Evolutionary conservation across 2,113 vertebrate genomes (phyloP).

Genomic region (Martes martes): DNA sequence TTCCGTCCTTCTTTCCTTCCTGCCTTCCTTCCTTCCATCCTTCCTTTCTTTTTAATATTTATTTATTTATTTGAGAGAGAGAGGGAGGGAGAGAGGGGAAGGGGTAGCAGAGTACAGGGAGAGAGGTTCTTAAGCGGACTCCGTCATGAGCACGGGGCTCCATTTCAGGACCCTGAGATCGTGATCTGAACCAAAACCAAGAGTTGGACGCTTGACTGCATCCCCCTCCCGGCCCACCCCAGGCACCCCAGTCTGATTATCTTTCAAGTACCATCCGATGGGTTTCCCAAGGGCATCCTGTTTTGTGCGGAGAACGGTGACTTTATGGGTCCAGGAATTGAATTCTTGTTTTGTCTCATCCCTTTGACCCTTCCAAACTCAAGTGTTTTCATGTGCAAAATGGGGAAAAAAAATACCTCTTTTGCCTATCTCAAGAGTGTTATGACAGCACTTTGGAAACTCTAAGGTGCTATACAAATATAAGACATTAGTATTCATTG

Average conservation of each 20-base stretch:
- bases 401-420: neutral
- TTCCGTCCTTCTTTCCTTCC: neutral
- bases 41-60: neutral
- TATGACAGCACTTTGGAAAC: constrained; percentile 46
- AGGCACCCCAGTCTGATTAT: neutral
- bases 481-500: constrained; percentile 60
- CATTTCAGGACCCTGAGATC: neutral
- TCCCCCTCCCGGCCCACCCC: too few relatives aligned
- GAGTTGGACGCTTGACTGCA: neutral
- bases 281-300: neutral
- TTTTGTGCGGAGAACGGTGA: neutral
- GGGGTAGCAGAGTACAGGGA: neutral
- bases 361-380: constrained; percentile 13
- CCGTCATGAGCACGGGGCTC: neutral
- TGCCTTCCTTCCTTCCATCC: neutral
- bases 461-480: constrained; percentile 56
- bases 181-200: neutral
- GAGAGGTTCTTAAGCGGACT: neutral
- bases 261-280: neutral
- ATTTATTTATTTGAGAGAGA: neutral
- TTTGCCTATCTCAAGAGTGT: constrained; percentile 39
- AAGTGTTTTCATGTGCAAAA: constrained; percentile 41
- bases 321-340: neutral
- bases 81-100: neutral
- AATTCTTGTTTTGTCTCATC: neutral